A percentile compares a stretch with the other conserved stretches of the same genome.
Evolutionary conservation across 1,140 invertebrate genomes (phyloP).

Genomic region (Hypothenemus hampei): DNA sequence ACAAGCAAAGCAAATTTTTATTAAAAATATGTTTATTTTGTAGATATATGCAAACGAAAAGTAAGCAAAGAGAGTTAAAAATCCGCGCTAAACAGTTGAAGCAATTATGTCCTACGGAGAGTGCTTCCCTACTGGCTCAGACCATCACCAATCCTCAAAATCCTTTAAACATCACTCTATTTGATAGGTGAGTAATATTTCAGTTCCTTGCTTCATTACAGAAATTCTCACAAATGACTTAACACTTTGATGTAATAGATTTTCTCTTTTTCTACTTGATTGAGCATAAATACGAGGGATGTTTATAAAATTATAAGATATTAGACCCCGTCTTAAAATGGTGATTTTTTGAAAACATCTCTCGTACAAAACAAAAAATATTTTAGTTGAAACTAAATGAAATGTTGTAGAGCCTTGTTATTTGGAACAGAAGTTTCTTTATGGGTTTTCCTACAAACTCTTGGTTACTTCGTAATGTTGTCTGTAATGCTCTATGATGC

Average conservation of each 20-base stretch:
- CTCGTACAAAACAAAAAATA: too few species aligned
- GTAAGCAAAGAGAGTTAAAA: constrained; percentile 39
- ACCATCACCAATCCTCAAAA: constrained; percentile 30
- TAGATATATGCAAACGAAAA: constrained; percentile 40
- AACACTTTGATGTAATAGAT: too few species aligned
- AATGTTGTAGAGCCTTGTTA: constrained; percentile 36
- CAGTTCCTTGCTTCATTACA: neutral
- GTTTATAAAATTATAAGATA: too few species aligned
- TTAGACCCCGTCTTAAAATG: too few species aligned
- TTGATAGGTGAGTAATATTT: constrained; percentile 35
- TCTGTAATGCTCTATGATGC: constrained; percentile 86
- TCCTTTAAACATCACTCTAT: constrained; percentile 35
- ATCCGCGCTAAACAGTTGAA: constrained; percentile 39
- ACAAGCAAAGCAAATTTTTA: neutral
- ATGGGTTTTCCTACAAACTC: constrained; percentile 39
- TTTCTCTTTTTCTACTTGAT: too few species aligned
- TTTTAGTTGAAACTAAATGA: too few species aligned
- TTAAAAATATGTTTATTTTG: constrained; percentile 1
- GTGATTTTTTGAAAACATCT: too few species aligned
- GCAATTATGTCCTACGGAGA: constrained; percentile 39
- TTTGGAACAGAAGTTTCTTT: constrained; percentile 39
- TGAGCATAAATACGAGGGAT: too few species aligned
- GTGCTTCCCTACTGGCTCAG: constrained; percentile 32
- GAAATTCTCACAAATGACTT: neutral
- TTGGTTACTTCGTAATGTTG: constrained; percentile 85